These are phyloP conservation scores for Hemiprocne comata DNA, from an alignment of 2,113 vertebrate genomes.

Conservation along the genomic window DNA sequence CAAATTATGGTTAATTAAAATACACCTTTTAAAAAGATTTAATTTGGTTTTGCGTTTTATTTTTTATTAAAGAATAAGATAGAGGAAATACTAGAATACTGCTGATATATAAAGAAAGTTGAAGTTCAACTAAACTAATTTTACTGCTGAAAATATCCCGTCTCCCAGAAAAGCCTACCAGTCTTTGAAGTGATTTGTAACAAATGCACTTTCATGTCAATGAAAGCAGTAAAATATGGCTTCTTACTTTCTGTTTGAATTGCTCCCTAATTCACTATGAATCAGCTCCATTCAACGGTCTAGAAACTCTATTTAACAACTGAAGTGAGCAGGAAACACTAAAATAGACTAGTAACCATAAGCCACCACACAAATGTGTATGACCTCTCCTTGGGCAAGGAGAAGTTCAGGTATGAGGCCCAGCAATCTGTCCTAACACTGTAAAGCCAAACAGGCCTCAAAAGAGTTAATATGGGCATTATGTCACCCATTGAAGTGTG, in stretches of 20 bases:
- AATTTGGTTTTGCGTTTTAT: too few species aligned
- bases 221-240: background rate
- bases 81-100: background rate
- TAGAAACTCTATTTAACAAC: background rate
- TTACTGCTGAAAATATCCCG: background rate
- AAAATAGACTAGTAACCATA: background rate
- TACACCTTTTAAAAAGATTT: background rate
- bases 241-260: constrained; percentile 28
- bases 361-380: background rate
- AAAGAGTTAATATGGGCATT: background rate
- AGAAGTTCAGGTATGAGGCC: background rate
- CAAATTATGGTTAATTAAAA: background rate
- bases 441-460: background rate
- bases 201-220: background rate
- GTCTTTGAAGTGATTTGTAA: background rate
- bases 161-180: background rate
- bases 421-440: background rate
- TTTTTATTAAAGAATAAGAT: background rate
- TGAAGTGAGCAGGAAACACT: background rate
- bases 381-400: background rate
- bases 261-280: constrained; percentile 23
- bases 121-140: background rate
- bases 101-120: background rate
- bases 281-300: background rate
- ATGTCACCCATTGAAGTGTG: background rate